Evolutionary conservation across 2,113 vertebrate genomes (phyloP), one percentile per base, ranked within the genome.

Genomic region (Puffinus mauretanicus): DNA sequence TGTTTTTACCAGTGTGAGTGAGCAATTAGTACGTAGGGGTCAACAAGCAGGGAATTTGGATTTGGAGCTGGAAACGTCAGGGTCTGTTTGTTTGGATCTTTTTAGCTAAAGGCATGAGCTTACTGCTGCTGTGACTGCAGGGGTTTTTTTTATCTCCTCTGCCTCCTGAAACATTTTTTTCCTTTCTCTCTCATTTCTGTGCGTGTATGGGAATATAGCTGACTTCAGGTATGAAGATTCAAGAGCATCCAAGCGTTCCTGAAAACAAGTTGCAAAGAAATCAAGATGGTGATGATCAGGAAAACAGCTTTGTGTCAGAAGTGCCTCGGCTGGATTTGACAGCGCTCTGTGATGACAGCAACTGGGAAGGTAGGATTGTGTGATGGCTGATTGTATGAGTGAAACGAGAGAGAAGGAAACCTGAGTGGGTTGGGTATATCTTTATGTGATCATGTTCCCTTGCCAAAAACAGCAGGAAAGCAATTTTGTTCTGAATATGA

Each of bases 221-320:
- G 99, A 98, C 97, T 94, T 94, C 98, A 73, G 95, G 93, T 86
- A 99, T 99, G 99, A 99, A 99, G 98, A 99, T 99, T 96, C 99
- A 99, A 98, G 99, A 99, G 96, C 98, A 98, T 91, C 97, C 98
- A 65, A 97, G 97, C 87, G 67, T 97, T 79, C 98, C 98, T 88
- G 99, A 99, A 95, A 90, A 95, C 94, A 99, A 98, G 93, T 94
- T 98, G 70, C 97, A 97, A 73, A 97, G 98, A 91, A 97, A 91
- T 78, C 97, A 96, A 88, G 96, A 99, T 93, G 73, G 95, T 11
- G 98, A 98, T 34, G 96, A 97, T 86, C 98, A 98, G 73, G 98
- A 98, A 79, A 98, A 98, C 77, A 95, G 97, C 96, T 98, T 98
- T 72, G 97, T 95, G 32, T 88, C 98, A 3, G 99, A 99, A 85